Base-by-base conservation (phyloP, 2,113 vertebrate species). In the Riparia riparia region DNA sequence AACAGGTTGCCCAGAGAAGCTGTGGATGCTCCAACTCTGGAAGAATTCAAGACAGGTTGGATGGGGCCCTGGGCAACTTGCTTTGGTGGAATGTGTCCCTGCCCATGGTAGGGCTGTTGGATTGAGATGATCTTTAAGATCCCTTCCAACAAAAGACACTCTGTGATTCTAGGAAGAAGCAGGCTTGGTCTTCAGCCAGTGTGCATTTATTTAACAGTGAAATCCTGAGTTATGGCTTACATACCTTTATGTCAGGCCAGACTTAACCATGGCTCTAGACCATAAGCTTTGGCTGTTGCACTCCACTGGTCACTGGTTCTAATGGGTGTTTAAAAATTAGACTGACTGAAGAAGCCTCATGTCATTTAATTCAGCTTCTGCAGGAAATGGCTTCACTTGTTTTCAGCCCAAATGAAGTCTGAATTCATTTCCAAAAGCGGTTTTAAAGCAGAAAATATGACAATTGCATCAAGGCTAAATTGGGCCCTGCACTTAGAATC, bases 81-180 rank as follows among this genome's bases (percentile, higher is more conserved):
- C 14, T 61, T 17, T 69, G 9, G 47, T 39, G 45, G 16, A 25
- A 74, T 17, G n/a, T 76, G 29, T 34, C 29, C 39, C 54, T 47
- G 13, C 13, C n/a, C 12, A 8, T 12, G 17, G 17, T 19, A 53
- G 14, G 5, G 3, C 1, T 6, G 4, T 15, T 54, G 47, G 63
- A 69, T 31, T 3, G 4, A 26, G 3, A 10, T 42, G 9, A 49
- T 54, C 42, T 76, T 54, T 61, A 41, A 54, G 5, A 7, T 31
- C 14, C 4, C 17, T 61, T 54, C 41, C 47, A 34, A 26, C 16
- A 7, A 16, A 39, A 50, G 20, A 26, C 6, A 22, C 26, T 81
- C 58, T 80, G 6, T 56, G 29, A 34, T 31, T 65, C 44, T 51
- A 5, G 29, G 37, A 74, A 82, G 20, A 15, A 72, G n/a, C 9